Percentiles rank a stretch among this genome's conserved stretches.
Conservation (phyloP, 2,888 invertebrate genomes). For the Synergus japonicus region DNA sequence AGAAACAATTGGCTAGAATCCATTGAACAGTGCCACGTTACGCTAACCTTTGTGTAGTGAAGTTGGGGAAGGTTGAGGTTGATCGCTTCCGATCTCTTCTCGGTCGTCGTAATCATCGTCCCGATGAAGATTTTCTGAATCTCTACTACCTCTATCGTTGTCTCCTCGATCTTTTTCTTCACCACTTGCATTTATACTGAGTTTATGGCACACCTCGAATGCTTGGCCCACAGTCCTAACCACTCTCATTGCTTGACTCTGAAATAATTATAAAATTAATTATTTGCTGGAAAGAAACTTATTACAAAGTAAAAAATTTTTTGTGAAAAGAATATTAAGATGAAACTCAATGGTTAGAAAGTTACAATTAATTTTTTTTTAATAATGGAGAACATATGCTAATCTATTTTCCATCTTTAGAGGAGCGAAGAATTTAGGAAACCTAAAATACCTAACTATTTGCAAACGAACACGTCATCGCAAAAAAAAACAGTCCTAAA, state of each 20-base stretch:
- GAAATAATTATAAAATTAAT: conserved; percentile 66
- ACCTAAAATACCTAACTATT: not conserved
- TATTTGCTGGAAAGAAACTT: not conserved
- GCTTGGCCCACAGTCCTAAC: conserved; percentile 99
- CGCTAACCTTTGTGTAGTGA: conserved; percentile 72
- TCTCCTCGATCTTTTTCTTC: conserved; percentile 72
- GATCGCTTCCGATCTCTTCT: conserved; percentile 78
- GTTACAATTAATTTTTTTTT: too few relatives aligned
- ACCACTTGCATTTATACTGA: conserved; percentile 82
- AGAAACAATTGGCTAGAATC: not conserved
- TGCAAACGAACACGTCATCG: not conserved
- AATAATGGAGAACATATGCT: too few relatives aligned
- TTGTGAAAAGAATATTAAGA: not conserved
- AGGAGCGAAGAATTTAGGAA: not conserved
- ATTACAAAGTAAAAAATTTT: not conserved
- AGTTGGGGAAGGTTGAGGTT: conserved; percentile 70
- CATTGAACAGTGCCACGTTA: not conserved
- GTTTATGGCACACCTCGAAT: conserved; percentile 99
- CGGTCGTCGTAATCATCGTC: conserved; percentile 78
- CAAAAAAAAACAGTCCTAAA: conserved; percentile 8
- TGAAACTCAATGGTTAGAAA: not conserved
- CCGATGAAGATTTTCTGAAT: conserved; percentile 69
- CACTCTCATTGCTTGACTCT: conserved; percentile 99
- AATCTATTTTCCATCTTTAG: not conserved
- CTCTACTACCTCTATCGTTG: conserved; percentile 65